phyloP scores from a whole-genome alignment of 92 coral and sea anemone genomes.

The Hydrozoanthus gracilis region DNA sequence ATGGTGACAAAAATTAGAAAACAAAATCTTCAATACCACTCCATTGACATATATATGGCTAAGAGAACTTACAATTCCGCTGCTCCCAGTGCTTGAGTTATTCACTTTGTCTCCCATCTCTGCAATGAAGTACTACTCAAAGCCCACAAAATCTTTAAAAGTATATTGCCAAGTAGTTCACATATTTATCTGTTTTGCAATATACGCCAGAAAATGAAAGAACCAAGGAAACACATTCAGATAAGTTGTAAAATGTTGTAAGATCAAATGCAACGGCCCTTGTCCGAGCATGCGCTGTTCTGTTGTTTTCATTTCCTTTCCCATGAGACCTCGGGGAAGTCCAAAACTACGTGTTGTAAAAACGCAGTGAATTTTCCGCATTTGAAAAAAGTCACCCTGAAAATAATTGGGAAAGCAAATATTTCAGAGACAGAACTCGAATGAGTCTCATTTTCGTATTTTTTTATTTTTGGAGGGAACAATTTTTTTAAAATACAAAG shows the following conservation, averaged over 20 bases:
- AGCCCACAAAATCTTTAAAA: background rate
- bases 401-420: background rate
- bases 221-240: background rate
- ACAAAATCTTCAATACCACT: background rate
- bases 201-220: slow-evolving; percentile 4
- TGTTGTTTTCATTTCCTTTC: slow-evolving; percentile 38
- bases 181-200: slow-evolving; percentile 23
- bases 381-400: background rate
- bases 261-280: slow-evolving; percentile 42
- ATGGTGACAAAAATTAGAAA: background rate
- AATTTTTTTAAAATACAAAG: background rate
- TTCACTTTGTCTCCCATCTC: slow-evolving; percentile 33
- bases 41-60: background rate
- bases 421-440: no score
- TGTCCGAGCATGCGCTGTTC: slow-evolving; percentile 28
- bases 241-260: background rate
- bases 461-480: no score
- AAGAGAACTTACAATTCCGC: slow-evolving; percentile 41
- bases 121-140: background rate
- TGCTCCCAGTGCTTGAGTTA: slow-evolving; percentile 32
- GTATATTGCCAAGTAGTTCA: background rate
- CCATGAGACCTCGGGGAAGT: slow-evolving; percentile 38
- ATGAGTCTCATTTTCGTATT: no score
- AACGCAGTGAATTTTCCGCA: background rate
- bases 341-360: background rate